Conservation (phyloP, 2,797 vertebrate genomes). For the Furcifer pardalis region DNA sequence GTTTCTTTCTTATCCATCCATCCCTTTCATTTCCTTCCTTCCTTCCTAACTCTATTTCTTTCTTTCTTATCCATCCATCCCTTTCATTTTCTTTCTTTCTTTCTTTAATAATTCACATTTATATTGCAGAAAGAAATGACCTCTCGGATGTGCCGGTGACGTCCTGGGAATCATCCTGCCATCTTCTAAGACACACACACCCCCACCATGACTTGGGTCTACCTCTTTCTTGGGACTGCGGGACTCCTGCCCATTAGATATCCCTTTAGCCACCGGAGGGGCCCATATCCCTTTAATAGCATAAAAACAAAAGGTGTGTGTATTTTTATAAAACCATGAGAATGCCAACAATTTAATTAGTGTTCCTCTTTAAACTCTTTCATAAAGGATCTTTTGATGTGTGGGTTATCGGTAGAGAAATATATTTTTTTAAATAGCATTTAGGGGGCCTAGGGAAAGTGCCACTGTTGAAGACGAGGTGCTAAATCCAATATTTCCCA, state of each 20-base stretch:
- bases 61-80: too few species aligned
- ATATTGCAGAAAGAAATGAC: conserved; percentile 99
- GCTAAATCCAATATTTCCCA: too few species aligned
- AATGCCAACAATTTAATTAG: conserved; percentile 40
- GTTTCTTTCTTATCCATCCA: too few species aligned
- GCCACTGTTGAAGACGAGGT: background rate
- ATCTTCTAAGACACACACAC: background rate
- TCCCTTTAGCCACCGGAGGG: conserved; percentile 23
- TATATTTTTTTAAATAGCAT: background rate
- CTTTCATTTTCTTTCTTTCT: too few species aligned
- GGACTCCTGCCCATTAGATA: background rate
- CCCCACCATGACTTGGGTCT: background rate
- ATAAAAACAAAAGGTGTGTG: background rate
- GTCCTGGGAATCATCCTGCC: conserved; percentile 32
- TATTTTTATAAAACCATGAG: background rate
- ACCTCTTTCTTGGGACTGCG: background rate
- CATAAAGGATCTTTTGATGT: conserved; percentile 62
- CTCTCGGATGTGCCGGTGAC: conserved; percentile 92
- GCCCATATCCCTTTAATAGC: conserved; percentile 43
- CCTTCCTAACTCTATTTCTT: too few species aligned
- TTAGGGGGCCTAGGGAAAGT: background rate
- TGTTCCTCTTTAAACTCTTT: conserved; percentile 61
- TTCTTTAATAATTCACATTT: too few species aligned
- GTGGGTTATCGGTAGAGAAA: conserved; percentile 23
- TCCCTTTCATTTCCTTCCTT: too few species aligned